Evolutionary conservation across 37 sponge, comb jelly and placozoan genomes (phyloP).

Genomic region (Ephydatia muelleri): DNA sequence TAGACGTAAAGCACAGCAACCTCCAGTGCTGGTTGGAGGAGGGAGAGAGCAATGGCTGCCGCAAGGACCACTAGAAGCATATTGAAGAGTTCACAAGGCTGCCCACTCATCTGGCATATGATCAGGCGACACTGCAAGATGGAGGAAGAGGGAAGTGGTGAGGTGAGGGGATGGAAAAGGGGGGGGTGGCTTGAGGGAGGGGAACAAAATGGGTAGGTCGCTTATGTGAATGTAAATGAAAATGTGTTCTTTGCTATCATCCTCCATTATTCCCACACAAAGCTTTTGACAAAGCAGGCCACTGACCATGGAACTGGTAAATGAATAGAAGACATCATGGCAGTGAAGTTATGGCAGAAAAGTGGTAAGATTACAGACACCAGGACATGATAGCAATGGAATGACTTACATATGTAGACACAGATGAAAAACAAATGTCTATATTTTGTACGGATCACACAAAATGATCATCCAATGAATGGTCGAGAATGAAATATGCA

Average conservation of each 20-base stretch:
- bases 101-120: constrained; percentile 73
- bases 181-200: background rate
- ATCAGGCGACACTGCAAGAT: constrained; percentile 81
- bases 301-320: too few species aligned
- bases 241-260: too few species aligned
- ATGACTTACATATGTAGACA: background rate
- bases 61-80: constrained; percentile 44
- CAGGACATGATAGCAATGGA: too few species aligned
- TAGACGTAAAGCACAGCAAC: constrained; percentile 33
- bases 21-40: constrained; percentile 56
- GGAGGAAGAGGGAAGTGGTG: background rate
- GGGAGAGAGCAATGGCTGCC: constrained; percentile 30
- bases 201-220: background rate
- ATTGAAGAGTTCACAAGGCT: constrained; percentile 61
- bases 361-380: constrained; percentile 4
- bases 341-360: too few species aligned
- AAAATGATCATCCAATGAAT: too few species aligned
- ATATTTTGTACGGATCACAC: background rate
- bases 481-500: too few species aligned
- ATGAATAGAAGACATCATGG: too few species aligned
- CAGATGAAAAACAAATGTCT: background rate
- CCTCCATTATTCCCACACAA: too few species aligned
- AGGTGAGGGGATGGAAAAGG: background rate
- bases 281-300: too few species aligned
- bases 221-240: too few species aligned